phyloP scores from a whole-genome alignment of 2,888 invertebrate genomes.

The Dorcus parallelipipedus region DNA sequence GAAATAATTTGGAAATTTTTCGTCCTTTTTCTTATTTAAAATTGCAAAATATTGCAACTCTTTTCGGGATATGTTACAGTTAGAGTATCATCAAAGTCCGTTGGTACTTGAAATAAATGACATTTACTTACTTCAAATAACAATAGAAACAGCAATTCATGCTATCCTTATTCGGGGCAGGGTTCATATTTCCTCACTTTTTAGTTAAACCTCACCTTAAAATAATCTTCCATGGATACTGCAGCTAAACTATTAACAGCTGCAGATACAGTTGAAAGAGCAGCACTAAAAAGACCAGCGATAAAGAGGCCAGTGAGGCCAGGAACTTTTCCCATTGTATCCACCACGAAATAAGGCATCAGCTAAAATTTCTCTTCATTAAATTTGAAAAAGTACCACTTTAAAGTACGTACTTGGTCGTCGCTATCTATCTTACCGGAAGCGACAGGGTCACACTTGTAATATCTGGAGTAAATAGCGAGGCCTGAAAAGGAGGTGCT shows the following conservation, averaged over 20 bases:
- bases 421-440: slow-evolving; percentile 59
- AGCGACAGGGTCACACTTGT: slow-evolving; percentile 74
- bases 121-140: too few species aligned
- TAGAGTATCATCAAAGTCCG: too few species aligned
- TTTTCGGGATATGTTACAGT: too few species aligned
- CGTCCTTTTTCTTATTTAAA: slow-evolving; percentile 19
- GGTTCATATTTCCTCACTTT: neutral
- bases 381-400: neutral
- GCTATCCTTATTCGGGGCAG: neutral
- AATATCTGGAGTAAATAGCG: slow-evolving; percentile 80
- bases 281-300: slow-evolving; percentile 88
- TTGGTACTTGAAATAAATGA: too few species aligned
- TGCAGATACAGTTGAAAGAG: slow-evolving; percentile 88
- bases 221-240: slow-evolving; percentile 84
- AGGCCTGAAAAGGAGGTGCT: slow-evolving; percentile 70
- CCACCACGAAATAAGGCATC: slow-evolving; percentile 76
- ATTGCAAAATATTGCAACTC: too few species aligned
- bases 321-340: slow-evolving; percentile 67
- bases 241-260: slow-evolving; percentile 88
- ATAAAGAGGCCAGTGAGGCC: slow-evolving; percentile 88
- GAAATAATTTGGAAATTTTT: too few species aligned
- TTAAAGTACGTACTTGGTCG: slow-evolving; percentile 59
- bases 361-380: slow-evolving; percentile 41
- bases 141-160: too few species aligned
- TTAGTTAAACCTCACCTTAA: slow-evolving; percentile 50